Evolutionary conservation across 2,113 vertebrate genomes (phyloP).

Genomic region (Lanius collurio): DNA sequence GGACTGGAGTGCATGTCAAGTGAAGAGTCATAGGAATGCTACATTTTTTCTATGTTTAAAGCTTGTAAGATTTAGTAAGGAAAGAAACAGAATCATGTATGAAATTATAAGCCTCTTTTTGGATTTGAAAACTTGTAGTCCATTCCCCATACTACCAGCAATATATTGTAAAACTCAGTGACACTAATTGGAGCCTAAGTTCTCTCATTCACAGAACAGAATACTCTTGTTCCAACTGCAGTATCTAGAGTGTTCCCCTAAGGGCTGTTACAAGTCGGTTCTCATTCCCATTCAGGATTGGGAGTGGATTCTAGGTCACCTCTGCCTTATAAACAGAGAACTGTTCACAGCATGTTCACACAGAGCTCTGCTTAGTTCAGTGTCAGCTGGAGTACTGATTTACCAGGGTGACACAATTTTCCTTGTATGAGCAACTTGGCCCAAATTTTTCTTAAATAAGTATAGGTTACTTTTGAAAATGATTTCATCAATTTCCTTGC

Average conservation of each 20-base stretch:
- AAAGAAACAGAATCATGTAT: neutral
- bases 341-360: neutral
- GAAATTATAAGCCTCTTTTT: neutral
- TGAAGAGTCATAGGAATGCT: neutral
- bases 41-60: neutral
- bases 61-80: neutral
- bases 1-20: neutral
- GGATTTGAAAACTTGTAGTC: neutral
- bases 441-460: neutral
- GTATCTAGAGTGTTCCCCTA: neutral
- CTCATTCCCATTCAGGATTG: neutral
- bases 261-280: neutral
- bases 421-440: neutral
- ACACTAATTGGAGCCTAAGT: neutral
- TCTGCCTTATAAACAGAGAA: neutral
- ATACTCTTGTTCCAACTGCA: neutral
- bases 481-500: neutral
- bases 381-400: neutral
- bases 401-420: neutral
- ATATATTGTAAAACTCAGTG: neutral
- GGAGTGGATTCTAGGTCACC: slow-evolving; percentile 16
- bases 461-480: neutral
- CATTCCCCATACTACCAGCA: neutral
- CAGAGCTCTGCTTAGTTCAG: neutral
- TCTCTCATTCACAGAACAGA: neutral